Base-by-base conservation (phyloP, 2,888 invertebrate genomes). In the Tortricodes alternella region DNA sequence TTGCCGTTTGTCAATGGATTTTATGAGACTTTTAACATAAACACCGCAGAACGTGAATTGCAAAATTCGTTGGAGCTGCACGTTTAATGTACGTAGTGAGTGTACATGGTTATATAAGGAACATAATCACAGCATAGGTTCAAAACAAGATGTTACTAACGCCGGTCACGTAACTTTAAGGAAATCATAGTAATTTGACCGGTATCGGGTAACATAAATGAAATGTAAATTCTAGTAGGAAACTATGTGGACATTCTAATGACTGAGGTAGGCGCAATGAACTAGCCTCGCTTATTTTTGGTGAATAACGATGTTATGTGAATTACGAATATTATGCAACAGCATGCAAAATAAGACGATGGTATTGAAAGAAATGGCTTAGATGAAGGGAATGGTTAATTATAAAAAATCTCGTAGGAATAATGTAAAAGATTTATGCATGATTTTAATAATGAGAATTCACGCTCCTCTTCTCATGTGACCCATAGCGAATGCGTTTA, bases 1-100 rank as follows among this genome's bases (percentile, higher is more conserved):
- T 83, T 81, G 78, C 85, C 81, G 79, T 79, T 79, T 76, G 76
- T 72, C 73, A 72, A 72, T 71, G 63, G 49, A 59, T 51, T 52
- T 70, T 62, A 71, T 61, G 62, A 70, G 27, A 21, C 19, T 46
- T n/a, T n/a, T 9, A 35, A 15, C 27, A 15, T 43, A 43, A 37
- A 27, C 11, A 34, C 27, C 43, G 52, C 43, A 24, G 23, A 29
- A 57, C 44, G 38, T 29, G 15, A 44, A 46, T 68, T 71, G 76
- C 74, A 74, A 73, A 59, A 53, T 62, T 56, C 56, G 52, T 55
- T 59, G 62, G 64, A 56, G 66, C 64, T 66, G 64, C 68, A 62
- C 62, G 65, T 55, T 57, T 70, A 71, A 74, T 69, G 59, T 50
- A 50, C 50, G 49, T 60, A 61, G 66, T 62, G 65, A 62, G 57